Percentiles rank a stretch among this genome's conserved stretches.
These are phyloP conservation scores for Pogoniulus pusillus DNA, from an alignment of 2,797 vertebrate genomes.

Conservation along the genomic window DNA sequence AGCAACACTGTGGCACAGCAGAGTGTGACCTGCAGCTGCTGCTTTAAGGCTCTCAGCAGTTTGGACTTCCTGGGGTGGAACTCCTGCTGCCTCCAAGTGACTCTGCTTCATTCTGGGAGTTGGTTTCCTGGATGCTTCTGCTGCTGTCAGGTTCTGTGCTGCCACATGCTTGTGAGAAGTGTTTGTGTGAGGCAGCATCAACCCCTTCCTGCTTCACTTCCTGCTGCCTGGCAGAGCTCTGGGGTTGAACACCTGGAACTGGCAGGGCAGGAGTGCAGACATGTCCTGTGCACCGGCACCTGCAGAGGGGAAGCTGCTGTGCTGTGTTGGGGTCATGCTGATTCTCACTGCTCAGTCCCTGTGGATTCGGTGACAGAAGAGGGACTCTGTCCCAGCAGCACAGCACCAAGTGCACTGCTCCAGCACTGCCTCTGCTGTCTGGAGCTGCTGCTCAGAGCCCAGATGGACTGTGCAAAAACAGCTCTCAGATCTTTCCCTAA, in stretches of 20 bases:
- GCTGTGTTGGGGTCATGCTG: neutral
- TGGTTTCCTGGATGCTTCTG: neutral
- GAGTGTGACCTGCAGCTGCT: neutral
- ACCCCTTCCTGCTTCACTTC: neutral
- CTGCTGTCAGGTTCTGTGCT: neutral
- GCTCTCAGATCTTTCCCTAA: neutral
- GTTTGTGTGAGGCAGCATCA: neutral
- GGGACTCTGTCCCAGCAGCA: neutral
- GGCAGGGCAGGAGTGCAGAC: neutral
- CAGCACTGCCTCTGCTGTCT: neutral
- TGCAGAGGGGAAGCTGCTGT: neutral
- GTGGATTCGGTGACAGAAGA: neutral
- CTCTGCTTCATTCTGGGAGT: neutral
- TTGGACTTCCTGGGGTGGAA: neutral
- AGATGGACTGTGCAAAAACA: neutral
- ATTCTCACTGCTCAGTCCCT: neutral
- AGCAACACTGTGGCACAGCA: neutral
- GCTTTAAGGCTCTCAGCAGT: neutral
- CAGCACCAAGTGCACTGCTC: neutral
- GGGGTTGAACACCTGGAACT: neutral
- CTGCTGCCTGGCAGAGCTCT: neutral
- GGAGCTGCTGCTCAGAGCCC: neutral
- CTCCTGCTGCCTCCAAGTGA: neutral
- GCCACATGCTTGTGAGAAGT: neutral
- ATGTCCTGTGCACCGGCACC: neutral